A percentile compares a stretch with the other conserved stretches of the same genome.
phyloP scores from a whole-genome alignment of 1,140 invertebrate genomes.

The Apis florea region DNA sequence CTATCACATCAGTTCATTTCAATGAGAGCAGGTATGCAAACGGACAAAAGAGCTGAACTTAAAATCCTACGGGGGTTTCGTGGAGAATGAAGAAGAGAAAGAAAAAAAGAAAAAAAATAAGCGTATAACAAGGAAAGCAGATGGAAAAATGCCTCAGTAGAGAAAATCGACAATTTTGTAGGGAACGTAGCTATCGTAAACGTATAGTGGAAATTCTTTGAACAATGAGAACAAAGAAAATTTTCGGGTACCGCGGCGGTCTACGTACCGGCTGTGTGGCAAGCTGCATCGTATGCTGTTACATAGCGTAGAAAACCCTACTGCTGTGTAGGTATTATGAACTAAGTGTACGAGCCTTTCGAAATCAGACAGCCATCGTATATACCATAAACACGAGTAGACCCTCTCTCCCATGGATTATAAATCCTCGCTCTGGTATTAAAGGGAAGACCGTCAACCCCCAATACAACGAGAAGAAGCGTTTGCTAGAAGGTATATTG shows the following conservation, averaged over 20 bases:
- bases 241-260: slow-evolving; percentile 61
- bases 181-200: slow-evolving; percentile 52
- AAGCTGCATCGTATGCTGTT: slow-evolving; percentile 54
- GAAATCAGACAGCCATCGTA: slow-evolving; percentile 41
- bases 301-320: slow-evolving; percentile 53
- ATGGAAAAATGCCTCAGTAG: slow-evolving; percentile 15
- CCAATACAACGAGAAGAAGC: slow-evolving; percentile 27
- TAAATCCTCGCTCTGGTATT: slow-evolving; percentile 42
- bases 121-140: background rate
- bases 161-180: slow-evolving; percentile 63
- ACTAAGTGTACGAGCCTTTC: slow-evolving; percentile 31
- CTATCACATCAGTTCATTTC: slow-evolving; percentile 23
- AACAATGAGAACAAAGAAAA: slow-evolving; percentile 77
- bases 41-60: slow-evolving; percentile 41
- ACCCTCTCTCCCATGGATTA: slow-evolving; percentile 28
- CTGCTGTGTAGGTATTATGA: slow-evolving; percentile 35
- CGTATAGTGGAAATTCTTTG: slow-evolving; percentile 67
- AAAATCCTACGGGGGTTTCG: slow-evolving; percentile 17
- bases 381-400: slow-evolving; percentile 39
- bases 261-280: slow-evolving; percentile 50
- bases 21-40: slow-evolving; percentile 43
- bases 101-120: slow-evolving; percentile 12
- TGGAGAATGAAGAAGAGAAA: background rate
- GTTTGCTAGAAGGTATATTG: slow-evolving; percentile 31
- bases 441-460: slow-evolving; percentile 50